phyloP scores from a whole-genome alignment of 2,797 vertebrate species.

The Mus minutoides region DNA sequence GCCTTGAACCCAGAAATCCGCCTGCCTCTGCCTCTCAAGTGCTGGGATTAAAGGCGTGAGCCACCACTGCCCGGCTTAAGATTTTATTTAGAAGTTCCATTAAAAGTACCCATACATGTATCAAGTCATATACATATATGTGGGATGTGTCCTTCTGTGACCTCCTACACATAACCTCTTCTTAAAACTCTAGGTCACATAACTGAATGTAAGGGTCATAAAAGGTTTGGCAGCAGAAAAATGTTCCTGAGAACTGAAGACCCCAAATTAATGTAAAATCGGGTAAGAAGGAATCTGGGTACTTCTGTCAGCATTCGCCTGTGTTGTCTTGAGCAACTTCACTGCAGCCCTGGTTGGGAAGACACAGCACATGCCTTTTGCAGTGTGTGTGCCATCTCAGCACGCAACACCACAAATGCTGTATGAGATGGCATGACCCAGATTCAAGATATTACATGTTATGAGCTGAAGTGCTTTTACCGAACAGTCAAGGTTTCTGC shows the following conservation, averaged over 20 bases:
- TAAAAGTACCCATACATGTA: background rate
- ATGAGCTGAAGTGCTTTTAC: background rate
- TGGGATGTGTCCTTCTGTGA: background rate
- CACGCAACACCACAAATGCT: background rate
- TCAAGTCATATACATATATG: background rate
- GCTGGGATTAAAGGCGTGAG: no score
- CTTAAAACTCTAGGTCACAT: background rate
- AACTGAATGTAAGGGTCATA: background rate
- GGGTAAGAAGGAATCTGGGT: background rate
- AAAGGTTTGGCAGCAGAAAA: background rate
- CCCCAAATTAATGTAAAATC: background rate
- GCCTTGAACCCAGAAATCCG: no score
- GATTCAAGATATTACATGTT: background rate
- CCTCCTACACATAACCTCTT: background rate
- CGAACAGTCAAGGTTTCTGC: background rate
- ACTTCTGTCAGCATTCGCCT: background rate
- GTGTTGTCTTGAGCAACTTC: background rate
- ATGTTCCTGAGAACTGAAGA: background rate
- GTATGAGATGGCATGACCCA: background rate
- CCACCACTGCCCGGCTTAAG: no score
- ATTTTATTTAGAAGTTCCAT: constrained; percentile 7
- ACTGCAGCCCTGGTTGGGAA: background rate
- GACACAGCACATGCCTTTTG: background rate
- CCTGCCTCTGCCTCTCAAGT: no score
- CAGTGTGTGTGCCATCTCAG: background rate